Evolutionary conservation across 1,140 invertebrate genomes (phyloP), one percentile per base, ranked within the genome.

Genomic region (Euura saliciscinereae): DNA sequence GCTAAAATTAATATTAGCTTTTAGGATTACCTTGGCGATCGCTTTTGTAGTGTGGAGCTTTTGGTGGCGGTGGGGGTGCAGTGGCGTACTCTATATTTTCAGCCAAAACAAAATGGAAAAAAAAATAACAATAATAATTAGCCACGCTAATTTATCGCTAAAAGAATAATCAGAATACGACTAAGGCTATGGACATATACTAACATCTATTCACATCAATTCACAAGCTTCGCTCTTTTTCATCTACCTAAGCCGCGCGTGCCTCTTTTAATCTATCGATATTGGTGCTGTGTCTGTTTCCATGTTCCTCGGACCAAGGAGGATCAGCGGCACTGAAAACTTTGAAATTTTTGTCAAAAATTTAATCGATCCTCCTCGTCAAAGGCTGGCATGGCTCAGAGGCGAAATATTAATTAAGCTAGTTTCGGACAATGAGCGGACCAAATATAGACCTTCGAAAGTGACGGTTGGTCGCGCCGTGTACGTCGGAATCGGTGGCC

Each of bases 401-500:
- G 43, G 42, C 10, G 43, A 67, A 67, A 67, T 10, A 11, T n/a
- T 59, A 59, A 28, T 28, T n/a, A 67, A 67, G 66, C 28, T 67
- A 68, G 43, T n/a, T 68, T 45, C 43, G 68, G 45, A 68, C 65
- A 73, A 77, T 59, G 45, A 73, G 67, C n/a, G 28, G 65, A 70
- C 68, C 43, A 46, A 68, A 45, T 65, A 45, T 43, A 75, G 91
- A 94, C 93, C 93, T 94, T 94, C 91, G 81, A 94, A 94, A 77
- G 91, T 93, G 82, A 94, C 93, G 72, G 91, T 91, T 77, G 93
- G 91, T 83, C 89, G 87, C 71, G 89, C 88, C 68, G 87, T 86
- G 83, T 88, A 89, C 75, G 88, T 87, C 65, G 89, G 87, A 73
- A 90, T 87, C 2, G 85, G 82, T 10, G 87, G 85, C 75, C 84